Evolutionary conservation across 2,113 vertebrate species (phyloP).

Genomic region (Neotoma lepida): DNA sequence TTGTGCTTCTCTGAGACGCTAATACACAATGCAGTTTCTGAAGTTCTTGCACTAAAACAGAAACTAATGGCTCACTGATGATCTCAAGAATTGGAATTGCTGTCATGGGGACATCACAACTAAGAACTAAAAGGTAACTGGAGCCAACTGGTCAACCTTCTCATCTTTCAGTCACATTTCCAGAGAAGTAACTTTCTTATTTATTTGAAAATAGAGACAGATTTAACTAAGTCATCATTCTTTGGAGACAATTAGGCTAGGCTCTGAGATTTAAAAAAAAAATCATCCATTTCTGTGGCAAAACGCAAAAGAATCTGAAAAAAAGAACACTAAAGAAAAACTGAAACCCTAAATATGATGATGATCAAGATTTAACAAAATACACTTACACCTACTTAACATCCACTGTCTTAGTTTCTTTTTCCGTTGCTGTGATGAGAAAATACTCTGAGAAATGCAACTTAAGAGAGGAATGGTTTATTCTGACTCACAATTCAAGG

Average conservation of each 20-base stretch:
- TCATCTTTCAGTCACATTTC: background rate
- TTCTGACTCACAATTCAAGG: background rate
- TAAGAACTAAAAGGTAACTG: background rate
- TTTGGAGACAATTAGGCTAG: background rate
- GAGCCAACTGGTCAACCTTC: background rate
- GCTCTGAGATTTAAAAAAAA: background rate
- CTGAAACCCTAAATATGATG: background rate
- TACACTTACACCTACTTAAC: background rate
- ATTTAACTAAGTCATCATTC: background rate
- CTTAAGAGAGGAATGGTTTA: background rate
- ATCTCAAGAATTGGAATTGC: background rate
- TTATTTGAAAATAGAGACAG: background rate
- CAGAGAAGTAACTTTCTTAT: background rate
- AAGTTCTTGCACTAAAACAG: background rate
- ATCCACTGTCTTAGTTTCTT: background rate
- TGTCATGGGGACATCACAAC: background rate
- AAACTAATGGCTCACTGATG: background rate
- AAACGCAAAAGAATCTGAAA: background rate
- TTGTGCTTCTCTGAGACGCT: constrained; percentile 8
- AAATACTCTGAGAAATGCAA: background rate
- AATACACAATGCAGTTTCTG: background rate
- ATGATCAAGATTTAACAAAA: background rate
- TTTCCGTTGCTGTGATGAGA: background rate
- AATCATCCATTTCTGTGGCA: background rate
- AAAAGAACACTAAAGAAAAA: background rate